phyloP scores from a whole-genome alignment of 2,888 invertebrate species.

The Agelastica alni region DNA sequence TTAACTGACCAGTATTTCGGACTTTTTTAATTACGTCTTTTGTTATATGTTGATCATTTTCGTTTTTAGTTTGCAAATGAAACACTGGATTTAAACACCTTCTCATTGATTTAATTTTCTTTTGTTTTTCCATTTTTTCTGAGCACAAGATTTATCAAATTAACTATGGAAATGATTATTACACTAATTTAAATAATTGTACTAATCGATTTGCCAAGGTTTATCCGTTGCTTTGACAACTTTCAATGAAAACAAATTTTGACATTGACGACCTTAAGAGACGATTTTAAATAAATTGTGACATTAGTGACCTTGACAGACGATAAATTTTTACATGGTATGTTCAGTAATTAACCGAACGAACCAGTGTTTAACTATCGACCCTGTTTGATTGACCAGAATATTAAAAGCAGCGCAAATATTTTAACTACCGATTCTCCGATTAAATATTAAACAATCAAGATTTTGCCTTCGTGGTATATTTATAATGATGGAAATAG shows the following conservation, averaged over 20 bases:
- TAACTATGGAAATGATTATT: neutral
- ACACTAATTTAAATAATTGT: slow-evolving; percentile 6
- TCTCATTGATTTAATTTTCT: slow-evolving; percentile 50
- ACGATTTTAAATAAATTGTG: too few relatives aligned
- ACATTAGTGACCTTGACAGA: too few relatives aligned
- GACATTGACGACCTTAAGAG: neutral
- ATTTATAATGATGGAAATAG: too few relatives aligned
- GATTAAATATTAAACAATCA: too few relatives aligned
- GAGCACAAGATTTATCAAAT: neutral
- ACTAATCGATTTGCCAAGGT: slow-evolving; percentile 9
- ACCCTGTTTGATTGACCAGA: too few relatives aligned
- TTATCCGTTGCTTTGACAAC: neutral
- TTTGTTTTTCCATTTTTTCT: slow-evolving; percentile 28
- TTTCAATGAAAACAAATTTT: neutral
- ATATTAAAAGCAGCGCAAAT: too few relatives aligned
- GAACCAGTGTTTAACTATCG: too few relatives aligned
- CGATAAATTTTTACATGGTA: too few relatives aligned
- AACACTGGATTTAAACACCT: slow-evolving; percentile 64
- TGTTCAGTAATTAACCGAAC: too few relatives aligned
- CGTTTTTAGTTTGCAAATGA: slow-evolving; percentile 72
- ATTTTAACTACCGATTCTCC: too few relatives aligned
- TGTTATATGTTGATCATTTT: slow-evolving; percentile 71
- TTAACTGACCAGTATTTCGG: slow-evolving; percentile 78
- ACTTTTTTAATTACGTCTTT: slow-evolving; percentile 76
- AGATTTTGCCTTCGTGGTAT: too few relatives aligned